A percentile compares a stretch with the other conserved stretches of the same genome.
phyloP scores from a whole-genome alignment of 2,888 invertebrate species.

The Lissocephala sabroskyi region DNA sequence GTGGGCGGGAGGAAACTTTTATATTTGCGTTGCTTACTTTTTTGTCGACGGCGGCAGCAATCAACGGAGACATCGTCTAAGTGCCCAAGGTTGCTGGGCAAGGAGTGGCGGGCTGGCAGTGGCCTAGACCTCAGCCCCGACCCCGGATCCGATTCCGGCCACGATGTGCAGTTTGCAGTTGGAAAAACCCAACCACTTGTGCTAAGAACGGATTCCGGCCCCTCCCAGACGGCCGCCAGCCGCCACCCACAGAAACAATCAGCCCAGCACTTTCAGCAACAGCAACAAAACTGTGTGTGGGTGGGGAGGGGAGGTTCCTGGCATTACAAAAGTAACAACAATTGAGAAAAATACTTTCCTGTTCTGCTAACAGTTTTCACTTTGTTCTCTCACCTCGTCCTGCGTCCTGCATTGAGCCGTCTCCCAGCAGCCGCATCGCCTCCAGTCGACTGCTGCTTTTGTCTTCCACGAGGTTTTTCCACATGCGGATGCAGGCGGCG shows the following conservation, averaged over 20 bases:
- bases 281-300: not conserved
- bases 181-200: slow-evolving; percentile 39
- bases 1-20: slow-evolving; percentile 26
- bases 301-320: no score
- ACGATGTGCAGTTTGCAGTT: slow-evolving; percentile 35
- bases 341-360: slow-evolving; percentile 60
- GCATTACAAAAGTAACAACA: slow-evolving; percentile 49
- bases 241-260: not conserved
- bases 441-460: slow-evolving; percentile 39
- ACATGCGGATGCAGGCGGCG: slow-evolving; percentile 30
- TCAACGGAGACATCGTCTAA: slow-evolving; percentile 33
- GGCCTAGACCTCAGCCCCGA: slow-evolving; percentile 11
- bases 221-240: not conserved
- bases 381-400: no score
- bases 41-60: slow-evolving; percentile 25
- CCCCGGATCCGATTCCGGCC: slow-evolving; percentile 2
- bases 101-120: slow-evolving; percentile 31
- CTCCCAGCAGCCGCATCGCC: no score
- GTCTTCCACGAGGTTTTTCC: slow-evolving; percentile 26
- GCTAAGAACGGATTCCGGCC: slow-evolving; percentile 34
- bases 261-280: not conserved
- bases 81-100: slow-evolving; percentile 39
- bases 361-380: slow-evolving; percentile 44
- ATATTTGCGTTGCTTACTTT: slow-evolving; percentile 33
- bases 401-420: no score